A percentile compares a stretch with the other conserved stretches of the same genome.
Conservation (phyloP, 2,888 invertebrate species). For the Lithophane semibrunnea region DNA sequence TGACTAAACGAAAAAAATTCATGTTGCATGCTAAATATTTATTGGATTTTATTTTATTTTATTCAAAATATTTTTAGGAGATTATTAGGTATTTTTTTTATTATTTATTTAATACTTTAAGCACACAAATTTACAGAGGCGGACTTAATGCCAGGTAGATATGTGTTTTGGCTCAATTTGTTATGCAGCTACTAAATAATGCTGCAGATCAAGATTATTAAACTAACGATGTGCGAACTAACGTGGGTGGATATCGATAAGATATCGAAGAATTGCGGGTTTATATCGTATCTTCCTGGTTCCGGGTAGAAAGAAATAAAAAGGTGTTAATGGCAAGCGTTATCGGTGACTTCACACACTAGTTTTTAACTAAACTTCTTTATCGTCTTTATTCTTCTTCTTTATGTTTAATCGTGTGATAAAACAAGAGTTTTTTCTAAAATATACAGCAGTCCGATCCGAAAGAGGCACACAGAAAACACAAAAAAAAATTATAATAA, state of each 20-base stretch:
- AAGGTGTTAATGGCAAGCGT: background rate
- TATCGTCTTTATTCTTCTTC: too few relatives aligned
- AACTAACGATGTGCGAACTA: conserved; percentile 53
- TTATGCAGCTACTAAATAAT: conserved; percentile 21
- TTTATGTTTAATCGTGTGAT: too few relatives aligned
- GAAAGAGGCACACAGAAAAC: too few relatives aligned
- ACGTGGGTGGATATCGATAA: conserved; percentile 50
- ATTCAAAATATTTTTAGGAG: too few relatives aligned
- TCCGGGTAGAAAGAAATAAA: conserved; percentile 23
- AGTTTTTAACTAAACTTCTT: background rate
- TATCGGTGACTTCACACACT: background rate
- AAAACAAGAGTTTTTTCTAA: too few relatives aligned
- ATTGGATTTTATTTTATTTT: background rate
- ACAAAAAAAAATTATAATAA: too few relatives aligned
- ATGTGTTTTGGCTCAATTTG: conserved; percentile 37
- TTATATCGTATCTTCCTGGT: conserved; percentile 52
- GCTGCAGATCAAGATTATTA: conserved; percentile 47
- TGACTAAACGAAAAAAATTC: conserved; percentile 1
- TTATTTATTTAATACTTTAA: too few relatives aligned
- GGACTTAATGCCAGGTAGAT: too few relatives aligned
- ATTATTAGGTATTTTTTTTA: background rate
- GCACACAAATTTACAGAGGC: too few relatives aligned
- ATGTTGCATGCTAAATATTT: conserved; percentile 25
- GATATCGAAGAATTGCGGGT: conserved; percentile 22
- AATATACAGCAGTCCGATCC: too few relatives aligned